Percentiles rank a stretch among this genome's conserved stretches.
phyloP scores from a whole-genome alignment of 2,113 vertebrate species.

The Circaetus gallicus region DNA sequence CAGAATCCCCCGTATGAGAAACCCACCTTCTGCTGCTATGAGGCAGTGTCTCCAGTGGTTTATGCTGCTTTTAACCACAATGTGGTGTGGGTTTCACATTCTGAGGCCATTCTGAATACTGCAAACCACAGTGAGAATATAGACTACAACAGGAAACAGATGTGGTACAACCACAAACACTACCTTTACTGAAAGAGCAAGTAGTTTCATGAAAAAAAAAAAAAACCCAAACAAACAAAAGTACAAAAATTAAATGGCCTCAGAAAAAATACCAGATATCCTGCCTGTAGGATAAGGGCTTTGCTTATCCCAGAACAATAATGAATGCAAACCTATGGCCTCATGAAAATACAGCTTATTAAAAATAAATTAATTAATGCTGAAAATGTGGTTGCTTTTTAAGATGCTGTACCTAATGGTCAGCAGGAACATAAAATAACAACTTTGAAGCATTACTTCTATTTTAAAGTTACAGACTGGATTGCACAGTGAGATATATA shows the following conservation, averaged over 20 bases:
- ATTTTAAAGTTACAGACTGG: background rate
- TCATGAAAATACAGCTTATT: background rate
- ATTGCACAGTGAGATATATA: background rate
- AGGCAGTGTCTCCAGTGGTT: conserved; percentile 71
- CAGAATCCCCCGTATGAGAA: background rate
- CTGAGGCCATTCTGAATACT: conserved; percentile 79
- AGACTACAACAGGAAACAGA: conserved; percentile 81
- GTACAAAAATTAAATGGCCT: background rate
- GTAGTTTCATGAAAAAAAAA: background rate
- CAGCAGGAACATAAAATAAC: background rate
- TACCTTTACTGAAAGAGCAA: conserved; percentile 1
- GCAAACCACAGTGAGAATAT: conserved; percentile 75
- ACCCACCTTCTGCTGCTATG: conserved; percentile 28
- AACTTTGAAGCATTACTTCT: background rate
- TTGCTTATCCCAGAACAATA: background rate
- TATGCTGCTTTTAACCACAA: conserved; percentile 71
- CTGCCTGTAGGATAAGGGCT: background rate
- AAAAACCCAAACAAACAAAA: background rate
- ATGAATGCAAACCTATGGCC: background rate
- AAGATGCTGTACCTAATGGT: background rate
- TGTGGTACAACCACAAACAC: conserved; percentile 72
- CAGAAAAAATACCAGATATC: background rate
- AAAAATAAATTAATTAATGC: background rate
- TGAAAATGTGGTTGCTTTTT: background rate
- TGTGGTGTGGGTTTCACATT: conserved; percentile 76